phyloP scores from a whole-genome alignment of 2,888 invertebrate species.

The Eupithecia centaureata region DNA sequence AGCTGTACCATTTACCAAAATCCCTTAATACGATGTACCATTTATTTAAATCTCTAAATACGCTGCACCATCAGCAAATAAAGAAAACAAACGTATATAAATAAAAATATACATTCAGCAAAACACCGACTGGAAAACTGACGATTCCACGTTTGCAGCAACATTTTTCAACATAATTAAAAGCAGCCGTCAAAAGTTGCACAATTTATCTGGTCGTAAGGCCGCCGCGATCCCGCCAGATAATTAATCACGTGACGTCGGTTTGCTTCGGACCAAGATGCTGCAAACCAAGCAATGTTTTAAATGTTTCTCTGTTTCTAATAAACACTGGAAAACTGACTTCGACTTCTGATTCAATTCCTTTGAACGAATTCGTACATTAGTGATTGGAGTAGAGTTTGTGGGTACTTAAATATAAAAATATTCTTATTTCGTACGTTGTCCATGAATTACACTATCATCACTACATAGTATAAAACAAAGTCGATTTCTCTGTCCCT shows the following conservation, averaged over 20 bases:
- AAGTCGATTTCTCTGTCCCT: no score
- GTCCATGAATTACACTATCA: no score
- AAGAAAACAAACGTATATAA: neutral
- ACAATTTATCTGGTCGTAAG: constrained; percentile 46
- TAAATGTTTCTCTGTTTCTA: constrained; percentile 1
- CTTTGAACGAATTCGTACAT: neutral
- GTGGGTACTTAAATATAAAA: no score
- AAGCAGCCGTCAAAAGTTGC: constrained; percentile 44
- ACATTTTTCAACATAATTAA: constrained; percentile 46
- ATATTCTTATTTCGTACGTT: no score
- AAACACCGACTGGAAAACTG: constrained; percentile 6
- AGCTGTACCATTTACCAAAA: no score
- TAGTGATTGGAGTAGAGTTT: neutral
- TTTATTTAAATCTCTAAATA: no score
- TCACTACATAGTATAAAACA: no score
- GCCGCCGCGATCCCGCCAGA: constrained; percentile 49
- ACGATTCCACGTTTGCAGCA: constrained; percentile 19
- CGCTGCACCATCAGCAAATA: no score
- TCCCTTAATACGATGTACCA: no score
- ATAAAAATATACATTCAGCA: neutral
- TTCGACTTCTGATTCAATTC: neutral
- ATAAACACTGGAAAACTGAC: constrained; percentile 1
- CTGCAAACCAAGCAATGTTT: constrained; percentile 3
- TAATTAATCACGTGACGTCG: constrained; percentile 60
- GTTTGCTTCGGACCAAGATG: constrained; percentile 13